A percentile compares a stretch with the other conserved stretches of the same genome.
phyloP scores from a whole-genome alignment of 2,797 vertebrate genomes.

The Oreonectes daqikongensis region DNA sequence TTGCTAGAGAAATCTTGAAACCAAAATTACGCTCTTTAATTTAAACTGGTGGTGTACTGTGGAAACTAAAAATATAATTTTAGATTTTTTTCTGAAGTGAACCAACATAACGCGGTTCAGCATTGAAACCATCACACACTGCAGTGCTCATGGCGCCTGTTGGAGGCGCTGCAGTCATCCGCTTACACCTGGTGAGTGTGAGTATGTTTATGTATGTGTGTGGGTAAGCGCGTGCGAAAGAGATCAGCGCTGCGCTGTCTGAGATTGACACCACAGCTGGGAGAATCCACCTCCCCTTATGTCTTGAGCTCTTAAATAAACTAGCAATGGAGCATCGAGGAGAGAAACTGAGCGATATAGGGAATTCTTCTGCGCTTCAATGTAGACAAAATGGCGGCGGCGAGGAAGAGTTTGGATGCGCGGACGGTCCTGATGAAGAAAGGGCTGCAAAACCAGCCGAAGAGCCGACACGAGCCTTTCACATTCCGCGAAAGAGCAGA shows the following conservation, averaged over 20 bases:
- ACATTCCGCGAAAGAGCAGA: conserved; percentile 93
- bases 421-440: conserved; percentile 45
- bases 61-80: too few relatives aligned
- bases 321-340: conserved; percentile 46
- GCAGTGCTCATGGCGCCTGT: conserved; percentile 10
- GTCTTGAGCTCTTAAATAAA: not conserved
- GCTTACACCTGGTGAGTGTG: conserved; percentile 14
- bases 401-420: conserved; percentile 54
- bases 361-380: conserved; percentile 37
- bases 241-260: not conserved
- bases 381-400: conserved; percentile 69
- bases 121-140: not conserved
- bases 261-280: not conserved
- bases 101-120: not conserved
- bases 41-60: too few relatives aligned
- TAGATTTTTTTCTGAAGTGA: not conserved
- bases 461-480: conserved; percentile 85
- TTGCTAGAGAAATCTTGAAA: too few relatives aligned
- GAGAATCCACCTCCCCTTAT: not conserved
- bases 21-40: too few relatives aligned
- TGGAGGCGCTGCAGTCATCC: not conserved
- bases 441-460: conserved; percentile 66
- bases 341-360: conserved; percentile 27
- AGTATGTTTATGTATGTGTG: conserved; percentile 7
- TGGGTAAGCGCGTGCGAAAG: not conserved